These are phyloP conservation scores for Perca flavescens DNA, from an alignment of 2,113 vertebrate species.

Conservation along the genomic window DNA sequence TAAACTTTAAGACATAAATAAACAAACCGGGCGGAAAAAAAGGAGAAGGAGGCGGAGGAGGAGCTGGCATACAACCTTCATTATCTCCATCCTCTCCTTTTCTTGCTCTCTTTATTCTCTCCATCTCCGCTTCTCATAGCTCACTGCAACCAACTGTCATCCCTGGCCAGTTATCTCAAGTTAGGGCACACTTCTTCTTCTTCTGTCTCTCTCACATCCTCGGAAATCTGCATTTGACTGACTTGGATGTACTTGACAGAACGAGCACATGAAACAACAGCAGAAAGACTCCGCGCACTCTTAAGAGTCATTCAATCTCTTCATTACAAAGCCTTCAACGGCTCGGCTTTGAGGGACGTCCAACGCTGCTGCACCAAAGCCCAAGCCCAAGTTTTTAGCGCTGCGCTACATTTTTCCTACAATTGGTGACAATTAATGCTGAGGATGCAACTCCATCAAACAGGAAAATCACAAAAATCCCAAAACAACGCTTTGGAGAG, in stretches of 20 bases:
- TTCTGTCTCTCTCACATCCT: constrained; percentile 53
- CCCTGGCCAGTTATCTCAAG: constrained; percentile 77
- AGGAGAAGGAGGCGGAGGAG: constrained; percentile 28
- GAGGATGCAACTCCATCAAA: constrained; percentile 63
- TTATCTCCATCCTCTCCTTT: constrained; percentile 61
- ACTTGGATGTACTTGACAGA: constrained; percentile 83
- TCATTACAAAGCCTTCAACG: constrained; percentile 67
- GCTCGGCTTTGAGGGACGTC: constrained; percentile 72
- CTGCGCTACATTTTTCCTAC: constrained; percentile 60
- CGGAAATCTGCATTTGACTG: constrained; percentile 79
- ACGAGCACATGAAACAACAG: constrained; percentile 66
- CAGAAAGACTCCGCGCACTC: constrained; percentile 46
- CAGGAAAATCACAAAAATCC: constrained; percentile 2
- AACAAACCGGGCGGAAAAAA: constrained; percentile 22
- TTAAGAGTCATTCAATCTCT: constrained; percentile 64
- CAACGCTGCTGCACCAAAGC: constrained; percentile 55
- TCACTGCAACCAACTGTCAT: constrained; percentile 75
- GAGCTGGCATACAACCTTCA: constrained; percentile 65
- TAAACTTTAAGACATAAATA: constrained; percentile 34
- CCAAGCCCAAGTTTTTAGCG: constrained; percentile 54
- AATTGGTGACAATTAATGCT: constrained; percentile 62
- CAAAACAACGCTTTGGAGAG: constrained; percentile 54
- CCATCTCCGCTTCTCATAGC: constrained; percentile 53
- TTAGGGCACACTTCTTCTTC: constrained; percentile 56
- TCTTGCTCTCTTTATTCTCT: constrained; percentile 53